Conservation (phyloP, 2,888 invertebrate species). For the Esperia sulphurella region DNA sequence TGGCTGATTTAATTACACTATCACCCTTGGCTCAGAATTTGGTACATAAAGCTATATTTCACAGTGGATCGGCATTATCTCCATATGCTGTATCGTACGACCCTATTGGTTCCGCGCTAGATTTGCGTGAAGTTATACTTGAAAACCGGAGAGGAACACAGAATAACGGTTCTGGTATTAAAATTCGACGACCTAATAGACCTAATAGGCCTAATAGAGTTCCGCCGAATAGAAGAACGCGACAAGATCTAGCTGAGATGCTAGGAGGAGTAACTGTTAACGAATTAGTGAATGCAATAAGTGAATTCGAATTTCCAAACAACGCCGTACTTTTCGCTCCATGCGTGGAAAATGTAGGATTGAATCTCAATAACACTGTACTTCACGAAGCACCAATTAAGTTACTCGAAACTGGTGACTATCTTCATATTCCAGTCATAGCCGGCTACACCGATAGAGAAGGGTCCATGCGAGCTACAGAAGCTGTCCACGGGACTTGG, state of each 20-base stretch:
- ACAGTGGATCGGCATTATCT: constrained; percentile 60
- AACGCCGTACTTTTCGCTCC: constrained; percentile 63
- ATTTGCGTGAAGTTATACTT: no score
- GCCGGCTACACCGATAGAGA: constrained; percentile 54
- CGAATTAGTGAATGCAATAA: constrained; percentile 35
- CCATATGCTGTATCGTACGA: constrained; percentile 67
- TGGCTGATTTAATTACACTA: constrained; percentile 62
- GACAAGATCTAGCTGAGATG: constrained; percentile 1
- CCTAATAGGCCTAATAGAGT: constrained; percentile 2
- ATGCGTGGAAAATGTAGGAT: constrained; percentile 48
- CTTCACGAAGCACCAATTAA: constrained; percentile 51
- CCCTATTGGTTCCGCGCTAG: constrained; percentile 45
- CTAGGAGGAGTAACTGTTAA: constrained; percentile 35
- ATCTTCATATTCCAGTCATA: constrained; percentile 53
- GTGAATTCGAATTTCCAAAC: constrained; percentile 44
- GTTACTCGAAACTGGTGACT: constrained; percentile 46
- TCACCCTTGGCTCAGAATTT: constrained; percentile 43
- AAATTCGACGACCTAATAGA: no score
- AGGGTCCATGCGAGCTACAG: constrained; percentile 52
- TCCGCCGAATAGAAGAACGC: no score
- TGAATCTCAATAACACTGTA: constrained; percentile 39
- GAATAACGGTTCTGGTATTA: no score
- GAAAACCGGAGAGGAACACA: no score
- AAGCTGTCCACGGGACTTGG: constrained; percentile 44
- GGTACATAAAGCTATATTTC: constrained; percentile 54